Evolutionary conservation across 2,888 invertebrate genomes (phyloP).

Genomic region (Didymodactylos carnosus): DNA sequence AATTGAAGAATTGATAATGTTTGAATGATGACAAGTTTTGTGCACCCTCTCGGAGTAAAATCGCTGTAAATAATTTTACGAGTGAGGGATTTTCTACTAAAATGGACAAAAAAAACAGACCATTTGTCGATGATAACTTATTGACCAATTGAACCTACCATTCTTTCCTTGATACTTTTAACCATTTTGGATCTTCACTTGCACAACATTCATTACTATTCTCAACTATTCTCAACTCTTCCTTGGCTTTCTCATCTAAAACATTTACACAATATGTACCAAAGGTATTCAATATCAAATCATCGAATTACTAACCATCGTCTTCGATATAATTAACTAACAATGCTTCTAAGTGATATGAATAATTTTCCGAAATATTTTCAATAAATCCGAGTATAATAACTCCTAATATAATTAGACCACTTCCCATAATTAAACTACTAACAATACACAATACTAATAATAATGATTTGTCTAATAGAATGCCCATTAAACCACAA

Average conservation of each 20-base stretch:
- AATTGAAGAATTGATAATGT: not conserved
- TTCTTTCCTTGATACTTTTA: no score
- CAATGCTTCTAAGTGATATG: not conserved
- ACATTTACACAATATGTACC: no score
- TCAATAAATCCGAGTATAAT: not conserved
- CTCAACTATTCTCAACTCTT: not conserved
- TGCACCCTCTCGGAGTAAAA: no score
- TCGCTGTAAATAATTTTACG: no score
- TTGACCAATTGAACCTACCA: no score
- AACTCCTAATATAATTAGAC: not conserved
- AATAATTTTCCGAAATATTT: not conserved
- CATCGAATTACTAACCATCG: not conserved
- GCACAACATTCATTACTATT: constrained; percentile 1
- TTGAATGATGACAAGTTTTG: not conserved
- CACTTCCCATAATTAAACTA: not conserved
- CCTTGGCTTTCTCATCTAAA: not conserved
- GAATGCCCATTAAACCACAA: not conserved
- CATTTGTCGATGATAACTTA: no score
- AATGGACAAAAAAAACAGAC: no score
- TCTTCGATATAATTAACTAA: not conserved
- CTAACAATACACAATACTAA: not conserved
- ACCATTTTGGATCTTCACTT: not conserved
- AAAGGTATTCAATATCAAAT: no score
- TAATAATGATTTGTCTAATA: not conserved
- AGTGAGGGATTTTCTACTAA: no score